Conservation (phyloP, 2,888 invertebrate species). For the Philereme vetulata region DNA sequence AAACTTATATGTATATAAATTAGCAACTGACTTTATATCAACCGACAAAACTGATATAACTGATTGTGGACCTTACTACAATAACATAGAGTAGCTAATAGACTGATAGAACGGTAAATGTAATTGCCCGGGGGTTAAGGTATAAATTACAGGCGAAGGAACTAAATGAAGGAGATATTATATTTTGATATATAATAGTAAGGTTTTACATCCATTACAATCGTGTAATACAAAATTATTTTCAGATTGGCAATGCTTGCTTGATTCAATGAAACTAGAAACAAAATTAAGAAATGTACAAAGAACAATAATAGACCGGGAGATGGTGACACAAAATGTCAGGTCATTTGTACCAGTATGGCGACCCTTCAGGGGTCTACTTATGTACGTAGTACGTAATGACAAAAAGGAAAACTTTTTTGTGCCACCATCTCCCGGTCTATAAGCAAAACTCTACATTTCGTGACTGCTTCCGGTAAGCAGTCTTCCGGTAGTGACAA, state of each 20-base stretch:
- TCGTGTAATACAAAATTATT: constrained; percentile 6
- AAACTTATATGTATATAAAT: constrained; percentile 12
- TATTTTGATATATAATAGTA: constrained; percentile 13
- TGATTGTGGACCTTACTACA: constrained; percentile 11
- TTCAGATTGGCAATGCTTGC: not conserved
- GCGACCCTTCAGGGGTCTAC: too few species aligned
- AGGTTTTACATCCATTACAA: constrained; percentile 3
- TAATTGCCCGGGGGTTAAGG: constrained; percentile 10
- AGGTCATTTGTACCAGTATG: too few species aligned
- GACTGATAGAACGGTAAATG: constrained; percentile 3
- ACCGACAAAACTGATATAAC: constrained; percentile 9
- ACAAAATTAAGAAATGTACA: too few species aligned
- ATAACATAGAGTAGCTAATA: constrained; percentile 14
- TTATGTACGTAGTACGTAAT: too few species aligned
- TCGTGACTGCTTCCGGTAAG: not conserved
- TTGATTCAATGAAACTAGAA: too few species aligned
- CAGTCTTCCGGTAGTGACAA: too few species aligned
- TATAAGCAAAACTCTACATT: too few species aligned
- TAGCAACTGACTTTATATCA: not conserved
- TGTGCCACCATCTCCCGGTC: too few species aligned
- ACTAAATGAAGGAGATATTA: constrained; percentile 10
- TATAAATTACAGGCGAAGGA: constrained; percentile 20
- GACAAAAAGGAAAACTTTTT: too few species aligned
- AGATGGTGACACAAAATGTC: too few species aligned
- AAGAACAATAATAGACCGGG: too few species aligned